Base-by-base conservation (phyloP, 2,888 invertebrate genomes). In the Linnaemya vulpina region DNA sequence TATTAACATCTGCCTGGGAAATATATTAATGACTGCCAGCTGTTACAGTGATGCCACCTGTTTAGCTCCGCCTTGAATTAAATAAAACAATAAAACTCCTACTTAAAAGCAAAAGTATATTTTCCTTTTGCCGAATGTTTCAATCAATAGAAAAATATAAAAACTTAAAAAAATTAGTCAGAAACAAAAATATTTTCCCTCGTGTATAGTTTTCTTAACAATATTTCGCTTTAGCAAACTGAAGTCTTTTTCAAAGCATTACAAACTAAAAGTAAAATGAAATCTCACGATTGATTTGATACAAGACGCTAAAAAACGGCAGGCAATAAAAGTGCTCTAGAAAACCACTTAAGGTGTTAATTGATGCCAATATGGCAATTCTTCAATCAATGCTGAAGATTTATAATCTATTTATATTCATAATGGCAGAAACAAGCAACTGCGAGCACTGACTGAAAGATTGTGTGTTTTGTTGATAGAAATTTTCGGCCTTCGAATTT, bases 291-390 rank as follows among this genome's bases (percentile, higher is more conserved):
- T 11, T 40, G 9, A 53, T 62, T 62, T 58, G 20, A 20, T 17
- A 58, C 0, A 68, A 68, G 3, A 9, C 13, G 10, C 7, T 43
- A 38, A 82, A n/a, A 63, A 65, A 58, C 0, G 38, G 11, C 15
- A 30, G 75, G 51, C 67, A 84, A 84, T 79, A 76, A 84, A 81
- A 77, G n/a, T 68, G 81, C 68, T 84, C 76, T 77, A 81, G 81
- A 81, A 81, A 84, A 84, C 46, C 80, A 81, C 68, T 81, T 81
- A 55, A 84, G 70, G 81, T 81, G 80, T 81, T 81, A 84, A 84
- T 81, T 77, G 81, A 70, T 63, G 68, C 30, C 79, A 74, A 68
- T 22, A 77, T 40, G 30, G 73, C 20, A 17, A 74, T 74, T 71
- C 15, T 78, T 38, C 70, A 71, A 78, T 70, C 62, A 62, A 70